These are phyloP conservation scores for Agrypnia vestita DNA, from an alignment of 1,140 invertebrate genomes.

Conservation along the genomic window DNA sequence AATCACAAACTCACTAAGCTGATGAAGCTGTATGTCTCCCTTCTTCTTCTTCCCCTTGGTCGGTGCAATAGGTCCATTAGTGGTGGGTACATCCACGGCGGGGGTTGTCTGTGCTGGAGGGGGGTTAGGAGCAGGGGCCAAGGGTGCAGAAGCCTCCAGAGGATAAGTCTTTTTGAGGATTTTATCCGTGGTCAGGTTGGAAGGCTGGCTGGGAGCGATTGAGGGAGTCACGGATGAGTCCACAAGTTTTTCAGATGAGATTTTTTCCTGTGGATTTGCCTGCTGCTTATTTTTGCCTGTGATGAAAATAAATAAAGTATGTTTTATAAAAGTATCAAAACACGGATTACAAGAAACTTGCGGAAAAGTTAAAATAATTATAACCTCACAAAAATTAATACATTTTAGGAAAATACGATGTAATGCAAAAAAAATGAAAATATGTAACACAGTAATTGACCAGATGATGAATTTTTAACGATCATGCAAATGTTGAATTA, in stretches of 20 bases:
- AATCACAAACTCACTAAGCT: conserved; percentile 66
- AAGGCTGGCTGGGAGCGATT: conserved; percentile 67
- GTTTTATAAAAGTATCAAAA: neutral
- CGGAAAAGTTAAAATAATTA: neutral
- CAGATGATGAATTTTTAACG: too few species aligned
- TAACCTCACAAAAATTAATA: too few species aligned
- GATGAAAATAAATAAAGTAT: conserved; percentile 9
- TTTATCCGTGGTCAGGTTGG: conserved; percentile 70
- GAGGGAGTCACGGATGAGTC: conserved; percentile 65
- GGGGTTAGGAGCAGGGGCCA: conserved; percentile 37
- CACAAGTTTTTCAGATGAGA: conserved; percentile 57
- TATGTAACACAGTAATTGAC: too few species aligned
- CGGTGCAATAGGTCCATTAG: conserved; percentile 59
- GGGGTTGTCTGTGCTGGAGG: neutral
- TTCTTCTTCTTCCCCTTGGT: conserved; percentile 70
- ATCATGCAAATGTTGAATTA: too few species aligned
- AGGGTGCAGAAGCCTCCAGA: conserved; percentile 48
- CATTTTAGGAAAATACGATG: too few species aligned
- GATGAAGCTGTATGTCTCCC: conserved; percentile 66
- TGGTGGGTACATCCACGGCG: neutral
- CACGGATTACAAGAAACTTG: neutral
- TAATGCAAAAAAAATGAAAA: too few species aligned
- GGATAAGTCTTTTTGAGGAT: conserved; percentile 65
- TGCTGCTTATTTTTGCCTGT: conserved; percentile 60
- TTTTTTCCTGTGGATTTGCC: conserved; percentile 64